Base-by-base conservation (phyloP, 2,113 vertebrate species). In the Alosa alosa region DNA sequence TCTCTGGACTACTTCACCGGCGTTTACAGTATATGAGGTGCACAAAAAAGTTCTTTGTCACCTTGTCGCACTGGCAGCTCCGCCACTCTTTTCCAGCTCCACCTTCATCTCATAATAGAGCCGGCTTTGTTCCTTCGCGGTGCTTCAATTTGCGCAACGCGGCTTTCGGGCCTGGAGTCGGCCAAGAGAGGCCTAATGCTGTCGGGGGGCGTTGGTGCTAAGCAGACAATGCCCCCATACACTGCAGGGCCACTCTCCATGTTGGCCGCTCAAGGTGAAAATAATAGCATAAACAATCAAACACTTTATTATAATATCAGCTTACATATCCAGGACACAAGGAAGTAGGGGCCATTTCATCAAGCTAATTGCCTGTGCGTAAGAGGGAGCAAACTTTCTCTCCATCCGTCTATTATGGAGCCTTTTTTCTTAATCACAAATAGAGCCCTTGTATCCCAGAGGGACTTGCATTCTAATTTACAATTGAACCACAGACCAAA, bases 401-500 rank as follows among this genome's bases (percentile, higher is more conserved):
- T 95, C 95, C 96, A 96, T 96, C 96, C 96, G 96, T 97, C 96
- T 97, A 96, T 97, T 97, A 99, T 92, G 93, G 95, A 96, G 94
- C 96, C 96, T 97, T 97, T 88, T 97, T 98, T 98, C 97, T 97
- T 98, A 99, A 99, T 98, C 97, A 99, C 98, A 98, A 98, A 97
- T 98, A 96, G 96, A 96, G 96, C 95, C 95, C 95, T 93, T 96
- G 96, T 96, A 95, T 97, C 96, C 96, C 96, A 94, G 94, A 96
- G 97, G 96, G 96, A 96, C 94, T 95, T 96, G 96, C 95, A 96
- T 98, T 97, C 96, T 97, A 97, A 99, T 99, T 99, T 98, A 98
- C 97, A 98, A 97, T 96, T 98, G 97, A 99, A 99, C 97, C 97
- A 95, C 96, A 96, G 97, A 99, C 97, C 97, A 97, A 96, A 97